These are phyloP conservation scores for Alexandromys fortis DNA, from an alignment of 2,113 vertebrate species.

Conservation along the genomic window DNA sequence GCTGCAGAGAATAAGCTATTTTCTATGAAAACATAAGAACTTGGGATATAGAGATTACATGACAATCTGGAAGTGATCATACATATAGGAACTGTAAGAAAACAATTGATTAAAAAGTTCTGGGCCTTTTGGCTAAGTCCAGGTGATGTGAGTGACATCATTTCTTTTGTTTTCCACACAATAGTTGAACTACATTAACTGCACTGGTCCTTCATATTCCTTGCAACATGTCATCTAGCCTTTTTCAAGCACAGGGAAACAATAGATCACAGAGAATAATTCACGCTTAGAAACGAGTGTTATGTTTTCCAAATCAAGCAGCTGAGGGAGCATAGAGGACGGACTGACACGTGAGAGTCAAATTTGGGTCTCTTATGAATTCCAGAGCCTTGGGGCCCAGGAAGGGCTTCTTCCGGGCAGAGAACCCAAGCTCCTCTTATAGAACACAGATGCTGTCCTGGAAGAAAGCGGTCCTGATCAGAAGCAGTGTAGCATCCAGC, in stretches of 20 bases:
- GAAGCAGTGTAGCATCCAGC: conserved; percentile 63
- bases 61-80: not conserved
- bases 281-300: not conserved
- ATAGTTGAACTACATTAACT: not conserved
- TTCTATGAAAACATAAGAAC: not conserved
- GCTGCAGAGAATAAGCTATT: not conserved
- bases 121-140: not conserved
- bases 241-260: conserved; percentile 22
- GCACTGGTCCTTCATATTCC: not conserved
- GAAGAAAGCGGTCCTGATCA: conserved; percentile 67
- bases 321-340: not conserved
- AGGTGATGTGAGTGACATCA: not conserved
- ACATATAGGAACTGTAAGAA: not conserved
- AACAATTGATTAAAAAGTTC: not conserved
- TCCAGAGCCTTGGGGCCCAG: conserved; percentile 65
- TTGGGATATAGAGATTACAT: not conserved
- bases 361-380: conserved; percentile 58
- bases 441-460: conserved; percentile 73
- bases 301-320: conserved; percentile 37
- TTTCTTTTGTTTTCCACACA: not conserved
- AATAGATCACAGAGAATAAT: not conserved
- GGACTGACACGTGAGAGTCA: conserved; percentile 20
- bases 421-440: conserved; percentile 68
- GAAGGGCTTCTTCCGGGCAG: conserved; percentile 54
- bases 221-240: not conserved